phyloP scores from a whole-genome alignment of 1,140 invertebrate genomes.

The Phocides pigmalion region DNA sequence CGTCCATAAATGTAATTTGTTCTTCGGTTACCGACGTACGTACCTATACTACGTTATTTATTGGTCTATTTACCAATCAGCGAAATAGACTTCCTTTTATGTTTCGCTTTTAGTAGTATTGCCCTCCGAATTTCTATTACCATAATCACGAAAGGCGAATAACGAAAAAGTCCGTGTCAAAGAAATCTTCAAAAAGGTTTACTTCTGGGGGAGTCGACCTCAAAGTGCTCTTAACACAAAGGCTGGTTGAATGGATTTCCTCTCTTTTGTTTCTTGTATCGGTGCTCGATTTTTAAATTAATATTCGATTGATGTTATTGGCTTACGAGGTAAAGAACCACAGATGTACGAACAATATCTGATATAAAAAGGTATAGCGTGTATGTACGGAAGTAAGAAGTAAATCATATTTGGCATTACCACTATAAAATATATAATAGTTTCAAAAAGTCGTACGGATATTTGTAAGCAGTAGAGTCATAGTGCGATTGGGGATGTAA shows the following conservation, averaged over 20 bases:
- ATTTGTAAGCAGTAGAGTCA: too few species aligned
- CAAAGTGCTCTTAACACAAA: conserved; percentile 61
- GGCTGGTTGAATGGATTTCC: conserved; percentile 50
- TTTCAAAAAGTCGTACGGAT: too few species aligned
- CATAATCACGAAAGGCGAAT: conserved; percentile 44
- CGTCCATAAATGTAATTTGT: conserved; percentile 25
- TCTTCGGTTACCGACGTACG: conserved; percentile 7
- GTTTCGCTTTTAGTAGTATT: conserved; percentile 39
- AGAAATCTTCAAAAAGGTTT: conserved; percentile 68
- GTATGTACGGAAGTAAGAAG: too few species aligned
- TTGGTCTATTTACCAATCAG: conserved; percentile 30
- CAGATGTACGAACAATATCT: too few species aligned
- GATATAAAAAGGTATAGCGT: too few species aligned
- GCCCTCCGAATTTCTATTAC: conserved; percentile 44
- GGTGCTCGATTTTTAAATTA: conserved; percentile 57
- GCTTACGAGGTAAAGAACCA: conserved; percentile 3
- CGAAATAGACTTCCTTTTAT: conserved; percentile 33
- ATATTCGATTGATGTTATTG: conserved; percentile 66
- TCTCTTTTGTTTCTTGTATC: conserved; percentile 61
- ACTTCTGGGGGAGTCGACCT: conserved; percentile 46
- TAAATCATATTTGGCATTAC: too few species aligned
- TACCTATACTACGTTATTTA: conserved; percentile 15
- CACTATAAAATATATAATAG: too few species aligned
- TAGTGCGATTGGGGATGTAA: too few species aligned
- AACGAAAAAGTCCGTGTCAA: conserved; percentile 50